phyloP scores from a whole-genome alignment of 2,797 vertebrate genomes.

The Pseudochaenichthys georgianus region DNA sequence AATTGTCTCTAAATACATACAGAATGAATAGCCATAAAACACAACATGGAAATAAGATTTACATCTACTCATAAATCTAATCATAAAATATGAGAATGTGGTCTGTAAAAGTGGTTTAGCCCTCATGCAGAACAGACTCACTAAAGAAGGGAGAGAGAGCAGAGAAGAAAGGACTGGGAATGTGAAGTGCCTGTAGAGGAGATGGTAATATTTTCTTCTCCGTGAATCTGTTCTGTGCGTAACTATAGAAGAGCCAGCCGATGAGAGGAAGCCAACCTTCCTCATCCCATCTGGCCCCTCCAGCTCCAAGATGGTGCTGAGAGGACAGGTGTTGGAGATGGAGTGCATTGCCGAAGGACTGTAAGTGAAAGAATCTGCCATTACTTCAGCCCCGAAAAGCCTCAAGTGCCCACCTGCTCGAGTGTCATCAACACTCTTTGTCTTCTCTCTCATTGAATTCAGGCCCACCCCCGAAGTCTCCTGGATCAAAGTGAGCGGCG shows the following conservation, averaged over 20 bases:
- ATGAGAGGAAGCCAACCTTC: conserved; percentile 90
- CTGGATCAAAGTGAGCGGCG: conserved; percentile 93
- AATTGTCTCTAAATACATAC: conserved; percentile 26
- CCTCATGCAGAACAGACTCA: background rate
- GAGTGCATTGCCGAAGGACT: conserved; percentile 97
- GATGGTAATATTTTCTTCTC: conserved; percentile 16
- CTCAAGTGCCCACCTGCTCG: conserved; percentile 36
- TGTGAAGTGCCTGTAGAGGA: conserved; percentile 12
- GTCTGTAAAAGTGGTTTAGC: conserved; percentile 29
- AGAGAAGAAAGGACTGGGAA: conserved; percentile 17
- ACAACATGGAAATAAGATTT: conserved; percentile 36
- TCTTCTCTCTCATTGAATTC: conserved; percentile 15
- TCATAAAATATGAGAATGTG: conserved; percentile 46
- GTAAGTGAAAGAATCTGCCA: conserved; percentile 85
- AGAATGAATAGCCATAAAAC: conserved; percentile 27
- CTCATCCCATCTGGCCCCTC: conserved; percentile 88
- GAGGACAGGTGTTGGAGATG: conserved; percentile 92
- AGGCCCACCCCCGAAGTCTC: conserved; percentile 94
- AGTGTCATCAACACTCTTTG: conserved; percentile 13
- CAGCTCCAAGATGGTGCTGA: conserved; percentile 92
- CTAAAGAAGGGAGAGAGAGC: background rate
- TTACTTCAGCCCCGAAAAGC: conserved; percentile 19
- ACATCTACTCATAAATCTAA: conserved; percentile 35
- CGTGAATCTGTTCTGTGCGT: conserved; percentile 27
- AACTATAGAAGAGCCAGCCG: conserved; percentile 87